phyloP scores from a whole-genome alignment of 2,888 invertebrate genomes.

The Cerastis rubricosa region DNA sequence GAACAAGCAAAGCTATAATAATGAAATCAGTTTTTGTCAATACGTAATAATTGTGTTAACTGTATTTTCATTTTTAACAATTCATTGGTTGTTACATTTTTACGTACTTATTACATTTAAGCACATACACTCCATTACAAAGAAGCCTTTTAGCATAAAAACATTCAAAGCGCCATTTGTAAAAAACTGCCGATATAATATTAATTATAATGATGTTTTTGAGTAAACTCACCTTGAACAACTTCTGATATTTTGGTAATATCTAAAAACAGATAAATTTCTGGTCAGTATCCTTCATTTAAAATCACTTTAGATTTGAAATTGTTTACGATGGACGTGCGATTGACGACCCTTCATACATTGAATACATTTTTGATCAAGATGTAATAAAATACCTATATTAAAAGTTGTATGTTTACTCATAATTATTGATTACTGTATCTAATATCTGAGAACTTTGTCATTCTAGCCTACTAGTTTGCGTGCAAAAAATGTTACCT shows the following conservation, averaged over 20 bases:
- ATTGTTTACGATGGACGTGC: not conserved
- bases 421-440: not conserved
- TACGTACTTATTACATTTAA: constrained; percentile 5
- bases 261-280: constrained; percentile 54
- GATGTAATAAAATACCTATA: not conserved
- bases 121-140: constrained; percentile 20
- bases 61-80: not conserved
- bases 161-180: constrained; percentile 59
- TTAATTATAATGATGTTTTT: not conserved
- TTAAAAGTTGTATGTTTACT: too few species aligned
- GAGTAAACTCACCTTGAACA: constrained; percentile 51
- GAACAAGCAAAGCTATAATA: not conserved
- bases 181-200: constrained; percentile 9
- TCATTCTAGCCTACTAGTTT: not conserved
- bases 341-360: too few species aligned
- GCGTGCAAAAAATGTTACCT: constrained; percentile 72
- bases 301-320: not conserved
- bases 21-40: not conserved
- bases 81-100: not conserved
- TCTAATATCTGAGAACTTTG: not conserved
- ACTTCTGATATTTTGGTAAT: constrained; percentile 44
- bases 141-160: constrained; percentile 20
- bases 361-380: not conserved
- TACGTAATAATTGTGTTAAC: not conserved
- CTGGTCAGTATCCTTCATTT: not conserved